Conservation (phyloP, 2,797 vertebrate species). For the Takifugu ocellatus region DNA sequence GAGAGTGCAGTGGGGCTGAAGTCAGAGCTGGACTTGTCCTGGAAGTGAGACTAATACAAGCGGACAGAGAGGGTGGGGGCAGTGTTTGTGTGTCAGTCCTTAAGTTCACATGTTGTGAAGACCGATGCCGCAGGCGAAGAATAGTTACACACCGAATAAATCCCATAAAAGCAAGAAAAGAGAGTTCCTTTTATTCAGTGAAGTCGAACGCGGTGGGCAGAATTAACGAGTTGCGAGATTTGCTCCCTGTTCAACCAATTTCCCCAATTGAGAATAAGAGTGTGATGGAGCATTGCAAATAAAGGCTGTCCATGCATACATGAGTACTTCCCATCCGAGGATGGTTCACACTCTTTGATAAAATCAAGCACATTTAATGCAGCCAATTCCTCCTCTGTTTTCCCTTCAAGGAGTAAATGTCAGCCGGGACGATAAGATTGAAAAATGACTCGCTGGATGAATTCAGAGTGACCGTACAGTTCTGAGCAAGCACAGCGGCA, state of each 20-base stretch:
- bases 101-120: slow-evolving; percentile 43
- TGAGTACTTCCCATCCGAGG: slow-evolving; percentile 21
- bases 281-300: slow-evolving; percentile 55
- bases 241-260: slow-evolving; percentile 59
- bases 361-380: slow-evolving; percentile 26
- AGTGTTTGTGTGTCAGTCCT: slow-evolving; percentile 44
- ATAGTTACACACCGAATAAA: slow-evolving; percentile 39
- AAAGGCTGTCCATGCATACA: slow-evolving; percentile 56
- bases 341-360: slow-evolving; percentile 33
- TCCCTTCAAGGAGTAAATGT: slow-evolving; percentile 11
- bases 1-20: slow-evolving; percentile 22
- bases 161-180: slow-evolving; percentile 58
- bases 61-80: slow-evolving; percentile 35
- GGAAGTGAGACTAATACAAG: slow-evolving; percentile 33
- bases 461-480: slow-evolving; percentile 17
- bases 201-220: slow-evolving; percentile 43
- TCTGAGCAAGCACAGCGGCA: slow-evolving; percentile 17
- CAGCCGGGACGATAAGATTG: slow-evolving; percentile 25
- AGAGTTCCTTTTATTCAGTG: slow-evolving; percentile 6
- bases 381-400: background rate
- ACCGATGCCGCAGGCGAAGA: slow-evolving; percentile 29
- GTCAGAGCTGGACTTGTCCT: slow-evolving; percentile 13
- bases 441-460: slow-evolving; percentile 15
- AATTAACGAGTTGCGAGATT: slow-evolving; percentile 56
- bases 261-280: slow-evolving; percentile 50